A percentile compares a stretch with the other conserved stretches of the same genome.
Conservation (phyloP, 2,113 vertebrate genomes). For the Pteropus alecto region DNA sequence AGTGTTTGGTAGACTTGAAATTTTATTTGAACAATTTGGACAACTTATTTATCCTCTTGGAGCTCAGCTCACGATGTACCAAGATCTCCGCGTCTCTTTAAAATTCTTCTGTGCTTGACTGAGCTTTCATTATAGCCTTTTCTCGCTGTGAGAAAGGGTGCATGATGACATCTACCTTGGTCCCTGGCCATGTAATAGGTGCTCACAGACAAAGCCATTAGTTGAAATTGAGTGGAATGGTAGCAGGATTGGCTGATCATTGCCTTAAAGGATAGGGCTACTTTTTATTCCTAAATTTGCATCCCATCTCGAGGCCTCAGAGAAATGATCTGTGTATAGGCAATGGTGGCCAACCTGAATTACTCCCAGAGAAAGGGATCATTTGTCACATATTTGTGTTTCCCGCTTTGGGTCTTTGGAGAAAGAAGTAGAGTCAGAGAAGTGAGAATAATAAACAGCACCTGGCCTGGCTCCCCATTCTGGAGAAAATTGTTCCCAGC, state of each 20-base stretch:
- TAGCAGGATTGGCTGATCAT: background rate
- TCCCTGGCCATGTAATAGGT: background rate
- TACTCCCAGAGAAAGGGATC: background rate
- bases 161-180: background rate
- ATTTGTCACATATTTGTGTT: background rate
- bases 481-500: background rate
- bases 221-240: background rate
- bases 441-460: background rate
- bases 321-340: background rate
- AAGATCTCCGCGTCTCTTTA: background rate
- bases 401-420: background rate
- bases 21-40: background rate
- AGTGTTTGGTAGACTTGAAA: background rate
- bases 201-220: background rate
- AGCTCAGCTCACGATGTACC: background rate
- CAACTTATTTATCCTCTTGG: background rate
- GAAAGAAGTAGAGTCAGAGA: background rate
- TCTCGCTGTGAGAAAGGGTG: background rate
- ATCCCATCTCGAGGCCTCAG: background rate
- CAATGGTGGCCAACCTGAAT: background rate
- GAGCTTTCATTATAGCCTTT: background rate
- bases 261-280: background rate
- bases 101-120: background rate
- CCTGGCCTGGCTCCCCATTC: background rate
- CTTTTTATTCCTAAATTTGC: background rate